Evolutionary conservation across 2,797 vertebrate genomes (phyloP), one percentile per base, ranked within the genome.

Genomic region (Nyctalus aviator): DNA sequence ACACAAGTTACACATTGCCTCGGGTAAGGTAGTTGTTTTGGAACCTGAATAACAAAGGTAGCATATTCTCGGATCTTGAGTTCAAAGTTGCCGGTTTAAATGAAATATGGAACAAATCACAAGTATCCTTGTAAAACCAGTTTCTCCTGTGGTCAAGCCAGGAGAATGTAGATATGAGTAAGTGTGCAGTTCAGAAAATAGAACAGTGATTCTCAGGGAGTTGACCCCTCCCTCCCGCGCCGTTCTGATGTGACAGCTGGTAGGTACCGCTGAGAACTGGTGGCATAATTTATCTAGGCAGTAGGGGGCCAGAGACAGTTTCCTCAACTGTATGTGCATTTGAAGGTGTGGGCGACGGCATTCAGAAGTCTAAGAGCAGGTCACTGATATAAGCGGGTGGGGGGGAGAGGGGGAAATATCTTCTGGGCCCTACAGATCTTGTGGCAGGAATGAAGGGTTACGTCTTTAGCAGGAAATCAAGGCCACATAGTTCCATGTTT

Each of bases 91-190:
- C 35, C 64, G 62, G 53, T 68, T 92, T 89, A 77, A 27, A 81
- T 18, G 46, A 55, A 93, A 94, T 46, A 64, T 13, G 37, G 48
- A 73, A 71, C 88, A 69, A 75, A 57, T 88, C 35, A 90, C 46
- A 91, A 79, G 21, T 44, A 50, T 86, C 27, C 44, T 20, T 48
- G 23, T 55, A 87, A 48, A 92, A 86, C 46, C 32, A 76, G 55
- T 92, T 93, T 96, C 87, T 93, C 21, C 37, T 79, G 48, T 44
- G 46, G 46, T 72, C 41, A 76, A 46, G 30, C 53, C 18, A 53
- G 32, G 84, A 57, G 23, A 73, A 73, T 1, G 20, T 46, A 59
- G 32, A n/a, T 15, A 27, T 44, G 55, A 87, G 32, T 72, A 35
- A 53, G 73, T 18, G 21, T 83, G 32, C 9, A 73, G 10, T 91